Conservation (phyloP, 2,888 invertebrate species). For the Hoplodrina blanda region DNA sequence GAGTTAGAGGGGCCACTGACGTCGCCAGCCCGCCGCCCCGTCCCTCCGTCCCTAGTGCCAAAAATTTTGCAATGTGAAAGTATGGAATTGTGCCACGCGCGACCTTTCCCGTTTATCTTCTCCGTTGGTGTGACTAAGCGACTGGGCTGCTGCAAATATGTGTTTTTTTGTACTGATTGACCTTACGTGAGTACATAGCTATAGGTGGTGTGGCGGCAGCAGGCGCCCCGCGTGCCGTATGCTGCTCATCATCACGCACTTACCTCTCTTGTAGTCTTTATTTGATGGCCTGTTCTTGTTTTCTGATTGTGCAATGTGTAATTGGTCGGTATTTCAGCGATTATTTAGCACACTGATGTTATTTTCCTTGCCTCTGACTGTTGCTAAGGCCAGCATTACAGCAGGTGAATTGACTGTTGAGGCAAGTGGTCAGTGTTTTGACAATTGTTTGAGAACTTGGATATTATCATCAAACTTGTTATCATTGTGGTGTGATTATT, state of each 20-base stretch:
- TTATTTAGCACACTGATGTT: slow-evolving; percentile 50
- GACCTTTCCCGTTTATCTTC: slow-evolving; percentile 85
- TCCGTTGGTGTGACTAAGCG: slow-evolving; percentile 70
- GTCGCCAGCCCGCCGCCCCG: slow-evolving; percentile 86
- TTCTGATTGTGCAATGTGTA: slow-evolving; percentile 45
- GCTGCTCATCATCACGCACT: slow-evolving; percentile 60
- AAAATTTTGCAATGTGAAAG: slow-evolving; percentile 91
- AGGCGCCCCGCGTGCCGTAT: slow-evolving; percentile 75
- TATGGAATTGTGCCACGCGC: slow-evolving; percentile 89
- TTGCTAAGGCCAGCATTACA: slow-evolving; percentile 56
- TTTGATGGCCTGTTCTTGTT: slow-evolving; percentile 38
- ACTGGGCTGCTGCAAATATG: slow-evolving; percentile 73
- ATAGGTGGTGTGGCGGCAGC: slow-evolving; percentile 73
- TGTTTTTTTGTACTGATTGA: slow-evolving; percentile 77
- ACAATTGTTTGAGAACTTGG: slow-evolving; percentile 40
- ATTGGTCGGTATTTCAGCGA: slow-evolving; percentile 38
- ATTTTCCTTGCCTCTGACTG: slow-evolving; percentile 45
- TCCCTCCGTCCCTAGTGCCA: slow-evolving; percentile 88
- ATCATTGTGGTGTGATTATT: slow-evolving; percentile 59
- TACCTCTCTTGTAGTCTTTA: slow-evolving; percentile 53
- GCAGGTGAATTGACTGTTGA: slow-evolving; percentile 36
- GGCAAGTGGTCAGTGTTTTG: slow-evolving; percentile 40
- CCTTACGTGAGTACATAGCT: slow-evolving; percentile 79
- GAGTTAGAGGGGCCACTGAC: slow-evolving; percentile 88
- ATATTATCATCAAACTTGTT: slow-evolving; percentile 56